Evolutionary conservation across 53 echinoderm and acorn worm genomes (phyloP).

Genomic region (Echinarachnius parma): DNA sequence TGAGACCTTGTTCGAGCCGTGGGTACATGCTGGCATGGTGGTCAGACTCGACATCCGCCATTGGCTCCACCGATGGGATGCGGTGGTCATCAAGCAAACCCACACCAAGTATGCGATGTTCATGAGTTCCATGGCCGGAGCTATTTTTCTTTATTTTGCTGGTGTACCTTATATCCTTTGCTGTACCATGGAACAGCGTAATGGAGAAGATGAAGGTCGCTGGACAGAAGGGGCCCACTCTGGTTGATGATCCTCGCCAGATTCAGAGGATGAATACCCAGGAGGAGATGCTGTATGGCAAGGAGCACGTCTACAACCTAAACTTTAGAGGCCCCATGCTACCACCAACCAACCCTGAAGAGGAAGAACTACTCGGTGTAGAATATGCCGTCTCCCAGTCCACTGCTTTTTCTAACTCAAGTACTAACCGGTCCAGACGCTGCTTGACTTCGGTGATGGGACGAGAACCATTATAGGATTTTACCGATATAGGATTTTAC

Average conservation of each 20-base stretch:
- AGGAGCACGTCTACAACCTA: constrained; percentile 49
- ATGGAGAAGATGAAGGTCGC: constrained; percentile 52
- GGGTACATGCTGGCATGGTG: neutral
- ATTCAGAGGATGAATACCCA: constrained; percentile 51
- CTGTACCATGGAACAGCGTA: constrained; percentile 47
- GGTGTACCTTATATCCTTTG: constrained; percentile 65
- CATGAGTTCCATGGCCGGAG: neutral
- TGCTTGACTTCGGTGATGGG: too few species aligned
- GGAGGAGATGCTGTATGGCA: constrained; percentile 49
- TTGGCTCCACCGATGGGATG: constrained; percentile 11
- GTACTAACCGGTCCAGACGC: too few species aligned
- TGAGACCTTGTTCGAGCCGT: too few species aligned
- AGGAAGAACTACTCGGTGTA: too few species aligned
- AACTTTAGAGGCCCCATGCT: too few species aligned
- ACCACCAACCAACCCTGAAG: too few species aligned
- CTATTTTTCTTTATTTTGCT: neutral
- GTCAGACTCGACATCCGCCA: constrained; percentile 5
- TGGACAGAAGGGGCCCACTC: constrained; percentile 45
- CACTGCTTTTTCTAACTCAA: too few species aligned
- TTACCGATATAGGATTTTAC: too few species aligned
- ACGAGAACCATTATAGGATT: too few species aligned
- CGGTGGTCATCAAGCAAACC: neutral
- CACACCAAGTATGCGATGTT: constrained; percentile 1
- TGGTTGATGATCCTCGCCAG: constrained; percentile 43
- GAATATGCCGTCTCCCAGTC: too few species aligned